Percentiles rank a stretch among this genome's conserved stretches.
Conservation (phyloP, 2,113 vertebrate species). For the Boleophthalmus pectinirostris region DNA sequence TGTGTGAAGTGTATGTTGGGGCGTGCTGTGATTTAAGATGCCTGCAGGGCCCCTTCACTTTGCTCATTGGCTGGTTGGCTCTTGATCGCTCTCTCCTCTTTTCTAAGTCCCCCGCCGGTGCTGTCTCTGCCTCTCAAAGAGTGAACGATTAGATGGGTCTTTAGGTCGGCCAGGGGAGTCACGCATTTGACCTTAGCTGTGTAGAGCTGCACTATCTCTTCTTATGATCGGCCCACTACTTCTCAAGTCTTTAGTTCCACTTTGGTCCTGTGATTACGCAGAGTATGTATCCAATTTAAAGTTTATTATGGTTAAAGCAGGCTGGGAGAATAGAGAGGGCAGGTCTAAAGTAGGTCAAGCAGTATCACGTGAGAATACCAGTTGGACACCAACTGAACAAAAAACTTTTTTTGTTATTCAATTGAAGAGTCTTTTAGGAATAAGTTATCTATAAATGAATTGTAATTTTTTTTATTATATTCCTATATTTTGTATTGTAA, state of each 20-base stretch:
- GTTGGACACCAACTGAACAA: neutral
- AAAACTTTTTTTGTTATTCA: no score
- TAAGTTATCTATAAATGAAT: neutral
- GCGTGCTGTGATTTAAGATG: constrained; percentile 66
- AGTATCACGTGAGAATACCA: neutral
- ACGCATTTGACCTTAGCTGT: constrained; percentile 53
- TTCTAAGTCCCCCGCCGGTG: constrained; percentile 27
- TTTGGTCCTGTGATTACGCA: constrained; percentile 4
- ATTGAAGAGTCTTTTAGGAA: no score
- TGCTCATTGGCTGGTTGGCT: constrained; percentile 21
- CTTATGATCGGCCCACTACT: constrained; percentile 34
- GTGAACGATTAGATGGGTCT: constrained; percentile 51
- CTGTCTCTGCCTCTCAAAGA: constrained; percentile 46
- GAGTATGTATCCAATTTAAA: constrained; percentile 8
- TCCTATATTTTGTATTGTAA: no score
- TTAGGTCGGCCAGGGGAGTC: constrained; percentile 48
- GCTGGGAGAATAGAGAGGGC: neutral
- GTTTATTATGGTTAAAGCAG: constrained; percentile 2
- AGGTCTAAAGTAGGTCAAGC: constrained; percentile 4
- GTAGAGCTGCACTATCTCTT: constrained; percentile 24
- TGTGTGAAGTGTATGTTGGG: constrained; percentile 53
- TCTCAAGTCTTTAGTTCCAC: constrained; percentile 9
- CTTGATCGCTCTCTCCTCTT: constrained; percentile 43
- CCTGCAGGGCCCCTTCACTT: constrained; percentile 49
- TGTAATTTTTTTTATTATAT: no score